These are phyloP conservation scores for Thalassophryne amazonica DNA, from an alignment of 2,797 vertebrate genomes.

Conservation along the genomic window DNA sequence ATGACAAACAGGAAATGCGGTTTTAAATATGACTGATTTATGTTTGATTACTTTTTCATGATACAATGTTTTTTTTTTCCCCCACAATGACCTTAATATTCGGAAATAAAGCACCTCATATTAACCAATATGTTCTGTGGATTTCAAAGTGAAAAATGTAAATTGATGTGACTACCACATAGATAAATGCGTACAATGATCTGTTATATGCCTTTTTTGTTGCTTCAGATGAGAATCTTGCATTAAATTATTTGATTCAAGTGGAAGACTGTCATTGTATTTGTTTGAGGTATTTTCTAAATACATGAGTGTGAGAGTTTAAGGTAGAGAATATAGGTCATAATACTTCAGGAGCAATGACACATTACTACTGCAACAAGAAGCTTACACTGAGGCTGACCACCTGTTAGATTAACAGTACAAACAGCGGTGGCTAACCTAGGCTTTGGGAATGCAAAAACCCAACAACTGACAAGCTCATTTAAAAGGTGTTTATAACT, in stretches of 20 bases:
- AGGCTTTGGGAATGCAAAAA: no score
- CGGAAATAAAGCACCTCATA: constrained; percentile 30
- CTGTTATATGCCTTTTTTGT: constrained; percentile 54
- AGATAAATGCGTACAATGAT: constrained; percentile 48
- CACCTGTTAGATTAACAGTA: no score
- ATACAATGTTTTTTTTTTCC: constrained; percentile 29
- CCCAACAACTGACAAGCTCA: no score
- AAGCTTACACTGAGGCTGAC: no score
- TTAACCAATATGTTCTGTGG: constrained; percentile 52
- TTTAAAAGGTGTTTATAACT: no score
- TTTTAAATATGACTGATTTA: constrained; percentile 57
- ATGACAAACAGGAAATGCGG: constrained; percentile 43
- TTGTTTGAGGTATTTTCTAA: not conserved
- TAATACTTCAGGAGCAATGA: no score
- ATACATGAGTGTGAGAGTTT: not conserved
- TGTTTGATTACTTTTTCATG: constrained; percentile 47
- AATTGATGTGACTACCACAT: constrained; percentile 33
- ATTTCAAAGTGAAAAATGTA: constrained; percentile 28
- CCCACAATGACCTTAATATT: constrained; percentile 31
- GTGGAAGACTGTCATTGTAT: constrained; percentile 14
- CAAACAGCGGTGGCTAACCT: no score
- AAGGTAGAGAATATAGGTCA: constrained; percentile 2
- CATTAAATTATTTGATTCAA: constrained; percentile 73
- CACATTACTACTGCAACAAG: no score
- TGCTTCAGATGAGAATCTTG: constrained; percentile 61